Evolutionary conservation across 37 sponge, comb jelly and placozoan genomes (phyloP), one percentile per base, ranked within the genome.

Genomic region (Geodia barretti): DNA sequence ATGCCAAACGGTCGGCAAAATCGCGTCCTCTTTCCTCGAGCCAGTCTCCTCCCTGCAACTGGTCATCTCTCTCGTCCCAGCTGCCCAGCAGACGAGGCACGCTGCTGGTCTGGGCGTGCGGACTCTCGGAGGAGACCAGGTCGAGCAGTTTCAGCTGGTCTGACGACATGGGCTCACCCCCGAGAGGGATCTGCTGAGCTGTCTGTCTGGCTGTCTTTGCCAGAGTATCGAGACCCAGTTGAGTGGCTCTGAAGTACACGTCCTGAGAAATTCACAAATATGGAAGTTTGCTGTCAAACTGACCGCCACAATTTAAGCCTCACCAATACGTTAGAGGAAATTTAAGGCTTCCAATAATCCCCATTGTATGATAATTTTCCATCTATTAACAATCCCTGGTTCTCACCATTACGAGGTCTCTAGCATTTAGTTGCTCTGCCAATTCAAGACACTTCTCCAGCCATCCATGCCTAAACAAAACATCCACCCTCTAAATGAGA

Each of bases 361-460:
- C n/a, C n/a, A n/a, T n/a, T n/a, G n/a, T n/a, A n/a, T n/a, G n/a
- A n/a, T n/a, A n/a, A n/a, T n/a, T n/a, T n/a, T n/a, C n/a, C n/a
- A n/a, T n/a, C n/a, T n/a, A n/a, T n/a, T n/a, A n/a, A n/a, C n/a
- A n/a, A n/a, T n/a, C n/a, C n/a, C n/a, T 17, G 54, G 54, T 47
- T 23, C 83, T 39, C 30, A 87, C 92, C 92, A 92, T 92, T 21
- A 88, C 81, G 0, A 88, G 41, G 74, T 92, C 93, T 39, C 61
- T 88, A 34, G 78, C 81, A 3, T 42, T 64, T 8, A 92, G 36
- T 5, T 85, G 78, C 41, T 60, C 81, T 35, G 93, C 93, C 23
- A 88, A 23, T 28, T 62, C 43, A 59, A 72, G 75, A 7, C 89
- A 88, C 65, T 85, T 92, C 68, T 88, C 86, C 40, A 88, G 76